Base-by-base conservation (phyloP, 1,140 invertebrate genomes). In the Camponotus floridanus region DNA sequence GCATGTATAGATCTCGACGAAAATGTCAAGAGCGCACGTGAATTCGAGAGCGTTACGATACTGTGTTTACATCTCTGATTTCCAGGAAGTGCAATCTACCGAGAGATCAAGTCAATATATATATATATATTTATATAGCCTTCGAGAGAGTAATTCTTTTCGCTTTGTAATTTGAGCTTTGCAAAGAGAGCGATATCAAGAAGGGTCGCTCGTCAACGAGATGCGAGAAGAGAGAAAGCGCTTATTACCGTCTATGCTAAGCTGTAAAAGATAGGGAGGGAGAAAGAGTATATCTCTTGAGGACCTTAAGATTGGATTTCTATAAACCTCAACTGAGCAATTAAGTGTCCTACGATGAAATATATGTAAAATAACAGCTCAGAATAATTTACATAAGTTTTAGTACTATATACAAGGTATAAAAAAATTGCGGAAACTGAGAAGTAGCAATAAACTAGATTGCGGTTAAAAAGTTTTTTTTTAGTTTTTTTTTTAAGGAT, bases 81-180 rank as follows among this genome's bases (percentile, higher is more conserved):
- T 79, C 64, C 45, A 67, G 8, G 36, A 21, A 79, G 15, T 45
- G 33, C 55, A 8, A 36, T 51, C 15, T 61, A 57, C 11, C 2
- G 62, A 64, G 62, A 64, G 74, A 64, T 79, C 48, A 68, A 67
- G 45, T 68, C 59, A 18, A 70, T 26, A 26, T 45, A 11, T 26
- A 26, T 45, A 11, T 26, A 57, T 64, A 51, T 51, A 51, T 51
- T 51, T 51, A 51, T 61, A 13, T 61, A 36, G 18, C 57, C 26
- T 83, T 83, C 26, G 68, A 83, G 55, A 83, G 57, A 31, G 55
- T 31, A 57, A 83, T 45, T 83, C 68, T 83, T 81, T 81, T 48
- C 26, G 67, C 79, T 73, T 83, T 83, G 55, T 83, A 83, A 83
- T 74, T 83, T 18, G 39, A 83, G 18, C 68, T 73, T 83, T 48